phyloP scores from a whole-genome alignment of 2,797 vertebrate species.

The Echiichthys vipera region DNA sequence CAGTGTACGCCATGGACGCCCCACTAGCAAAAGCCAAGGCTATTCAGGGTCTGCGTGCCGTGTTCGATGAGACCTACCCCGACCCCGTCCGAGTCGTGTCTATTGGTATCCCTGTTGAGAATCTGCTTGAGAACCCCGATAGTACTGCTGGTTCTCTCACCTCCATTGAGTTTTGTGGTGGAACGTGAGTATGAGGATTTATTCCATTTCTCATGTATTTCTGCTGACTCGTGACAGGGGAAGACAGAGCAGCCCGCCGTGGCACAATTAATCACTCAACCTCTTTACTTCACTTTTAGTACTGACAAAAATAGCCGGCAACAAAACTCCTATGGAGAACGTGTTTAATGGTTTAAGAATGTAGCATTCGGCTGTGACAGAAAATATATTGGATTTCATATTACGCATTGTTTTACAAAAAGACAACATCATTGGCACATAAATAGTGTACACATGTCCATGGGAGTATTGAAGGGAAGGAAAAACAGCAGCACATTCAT shows the following conservation, averaged over 20 bases:
- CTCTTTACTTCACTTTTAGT: neutral
- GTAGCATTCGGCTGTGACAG: neutral
- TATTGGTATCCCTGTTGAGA: conserved; percentile 90
- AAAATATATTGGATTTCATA: neutral
- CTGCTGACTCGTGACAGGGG: neutral
- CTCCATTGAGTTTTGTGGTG: conserved; percentile 97
- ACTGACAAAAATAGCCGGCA: neutral
- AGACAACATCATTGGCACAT: neutral
- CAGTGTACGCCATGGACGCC: conserved; percentile 91
- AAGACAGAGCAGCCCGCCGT: neutral
- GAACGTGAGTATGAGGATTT: conserved; percentile 89
- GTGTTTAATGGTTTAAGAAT: neutral
- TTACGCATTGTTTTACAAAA: neutral
- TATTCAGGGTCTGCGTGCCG: conserved; percentile 95
- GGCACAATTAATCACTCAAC: neutral
- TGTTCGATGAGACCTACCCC: conserved; percentile 98
- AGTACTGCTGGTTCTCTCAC: conserved; percentile 90
- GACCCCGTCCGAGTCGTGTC: conserved; percentile 97
- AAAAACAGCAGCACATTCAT: too few species aligned
- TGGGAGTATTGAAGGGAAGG: too few species aligned
- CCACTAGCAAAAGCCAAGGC: conserved; percentile 94
- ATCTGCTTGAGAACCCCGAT: conserved; percentile 91
- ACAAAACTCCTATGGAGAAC: neutral
- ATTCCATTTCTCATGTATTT: neutral
- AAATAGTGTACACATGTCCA: too few species aligned